Evolutionary conservation across 2,797 vertebrate genomes (phyloP).

Genomic region (Urocyon cinereoargenteus): DNA sequence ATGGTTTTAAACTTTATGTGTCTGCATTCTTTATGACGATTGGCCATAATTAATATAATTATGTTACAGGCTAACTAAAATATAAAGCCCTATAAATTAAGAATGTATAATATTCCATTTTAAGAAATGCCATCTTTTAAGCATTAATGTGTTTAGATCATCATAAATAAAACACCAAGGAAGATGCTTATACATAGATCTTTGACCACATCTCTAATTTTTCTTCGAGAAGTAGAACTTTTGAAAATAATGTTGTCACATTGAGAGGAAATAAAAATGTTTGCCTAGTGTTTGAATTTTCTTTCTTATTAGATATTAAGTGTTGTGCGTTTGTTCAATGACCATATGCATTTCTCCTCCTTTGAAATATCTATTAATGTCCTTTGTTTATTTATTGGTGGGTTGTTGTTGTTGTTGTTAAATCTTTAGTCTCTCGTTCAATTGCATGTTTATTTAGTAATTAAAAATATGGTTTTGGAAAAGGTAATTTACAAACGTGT

Average conservation of each 20-base stretch:
- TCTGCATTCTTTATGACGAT: conserved; percentile 50
- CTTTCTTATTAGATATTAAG: conserved; percentile 49
- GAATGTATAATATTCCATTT: conserved; percentile 48
- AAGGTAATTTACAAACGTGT: background rate
- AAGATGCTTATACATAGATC: conserved; percentile 53
- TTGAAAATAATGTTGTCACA: conserved; percentile 59
- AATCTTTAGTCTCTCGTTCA: conserved; percentile 45
- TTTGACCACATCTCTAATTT: conserved; percentile 54
- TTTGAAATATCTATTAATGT: conserved; percentile 52
- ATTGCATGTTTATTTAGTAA: conserved; percentile 27
- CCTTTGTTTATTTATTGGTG: conserved; percentile 51
- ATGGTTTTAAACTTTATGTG: conserved; percentile 2
- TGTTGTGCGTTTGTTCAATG: background rate
- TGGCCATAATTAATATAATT: conserved; percentile 57
- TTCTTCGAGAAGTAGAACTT: conserved; percentile 52
- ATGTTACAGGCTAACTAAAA: conserved; percentile 50
- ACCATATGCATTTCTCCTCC: background rate
- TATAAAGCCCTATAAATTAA: conserved; percentile 64
- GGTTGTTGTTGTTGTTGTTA: background rate
- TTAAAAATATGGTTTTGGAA: conserved; percentile 33
- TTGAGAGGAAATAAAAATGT: conserved; percentile 65
- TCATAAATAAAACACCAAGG: conserved; percentile 68
- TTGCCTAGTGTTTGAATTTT: conserved; percentile 60
- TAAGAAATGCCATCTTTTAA: conserved; percentile 54
- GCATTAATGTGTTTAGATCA: conserved; percentile 54